Base-by-base conservation (phyloP, 2,113 vertebrate genomes). In the Chloropsis cyanopogon region DNA sequence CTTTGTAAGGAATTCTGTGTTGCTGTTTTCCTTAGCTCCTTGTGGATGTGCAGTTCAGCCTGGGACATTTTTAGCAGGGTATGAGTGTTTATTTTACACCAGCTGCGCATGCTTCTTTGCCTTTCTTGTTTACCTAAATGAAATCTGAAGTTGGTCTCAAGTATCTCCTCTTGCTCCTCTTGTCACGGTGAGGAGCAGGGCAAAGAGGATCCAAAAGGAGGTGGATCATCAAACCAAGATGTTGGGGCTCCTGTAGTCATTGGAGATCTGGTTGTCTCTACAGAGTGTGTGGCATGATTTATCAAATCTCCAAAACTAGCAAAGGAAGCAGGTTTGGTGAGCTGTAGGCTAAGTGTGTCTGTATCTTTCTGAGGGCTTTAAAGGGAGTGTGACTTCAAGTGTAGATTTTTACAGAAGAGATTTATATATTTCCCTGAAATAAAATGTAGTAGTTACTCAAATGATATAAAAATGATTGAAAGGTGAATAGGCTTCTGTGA, bases 61-160 rank as follows among this genome's bases (percentile, higher is more conserved):
- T 52, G 64, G 66, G 92, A 90, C 68, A 75, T 65, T 95, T 95
- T 90, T 70, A 92, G 79, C 28, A 37, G 64, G 63, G 37, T 53
- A n/a, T 54, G 39, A 39, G 13, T 90, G 85, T 70, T 86, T 95
- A 88, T 95, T 90, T 93, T 90, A 95, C n/a, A 68, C 47, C 3
- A 19, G 64, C 90, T 93, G 39, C 39, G 29, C 26, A 23, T 3
- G 17, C 21, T 86, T 90, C 44, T 82, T 88, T 80, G 84, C 35
- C 84, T 81, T 92, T 78, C 44, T 88, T 83, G 56, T 86, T 90
- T 94, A 73, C 56, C n/a, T 90, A 44, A 87, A 59, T 44, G 39
- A 83, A 84, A 49, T 47, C 54, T 94, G 73, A 89, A 68, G 41
- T 72, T 86, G 31, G 26, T 88, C 59, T 90, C 22, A 12, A 59